phyloP scores from a whole-genome alignment of 2,888 invertebrate species.

The Pardosa pseudoannulata region DNA sequence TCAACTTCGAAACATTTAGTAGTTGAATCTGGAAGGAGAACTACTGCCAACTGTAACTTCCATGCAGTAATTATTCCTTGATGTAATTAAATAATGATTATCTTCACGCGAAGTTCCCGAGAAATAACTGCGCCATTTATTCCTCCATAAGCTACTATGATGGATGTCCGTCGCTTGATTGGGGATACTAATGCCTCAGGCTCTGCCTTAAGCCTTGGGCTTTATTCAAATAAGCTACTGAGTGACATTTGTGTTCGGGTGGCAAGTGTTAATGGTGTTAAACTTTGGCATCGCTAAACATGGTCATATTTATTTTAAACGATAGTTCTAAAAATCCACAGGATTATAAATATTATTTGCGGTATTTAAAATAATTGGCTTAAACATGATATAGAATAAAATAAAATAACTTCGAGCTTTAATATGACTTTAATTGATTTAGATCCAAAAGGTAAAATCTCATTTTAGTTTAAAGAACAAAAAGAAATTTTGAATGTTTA shows the following conservation, averaged over 20 bases:
- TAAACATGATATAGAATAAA: no score
- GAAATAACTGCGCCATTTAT: neutral
- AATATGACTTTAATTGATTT: no score
- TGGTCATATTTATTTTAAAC: no score
- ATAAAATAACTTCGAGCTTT: no score
- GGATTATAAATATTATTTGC: no score
- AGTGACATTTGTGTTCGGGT: neutral
- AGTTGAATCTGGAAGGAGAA: neutral
- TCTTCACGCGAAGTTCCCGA: neutral
- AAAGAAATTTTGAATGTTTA: no score
- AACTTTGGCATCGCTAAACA: neutral
- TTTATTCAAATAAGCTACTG: neutral
- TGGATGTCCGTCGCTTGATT: neutral
- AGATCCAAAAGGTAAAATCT: no score
- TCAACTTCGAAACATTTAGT: neutral
- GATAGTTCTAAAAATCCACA: no score
- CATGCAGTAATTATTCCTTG: conserved; percentile 4
- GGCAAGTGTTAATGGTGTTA: neutral
- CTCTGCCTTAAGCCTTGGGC: neutral
- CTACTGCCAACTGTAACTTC: neutral
- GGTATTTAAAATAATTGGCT: no score
- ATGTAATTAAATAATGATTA: conserved; percentile 7
- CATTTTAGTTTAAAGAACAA: no score
- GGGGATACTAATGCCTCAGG: neutral
- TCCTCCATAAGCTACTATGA: conserved; percentile 5